These are phyloP conservation scores for Neosilurus mollespiculum DNA, from an alignment of 2,797 vertebrate genomes.

Conservation along the genomic window DNA sequence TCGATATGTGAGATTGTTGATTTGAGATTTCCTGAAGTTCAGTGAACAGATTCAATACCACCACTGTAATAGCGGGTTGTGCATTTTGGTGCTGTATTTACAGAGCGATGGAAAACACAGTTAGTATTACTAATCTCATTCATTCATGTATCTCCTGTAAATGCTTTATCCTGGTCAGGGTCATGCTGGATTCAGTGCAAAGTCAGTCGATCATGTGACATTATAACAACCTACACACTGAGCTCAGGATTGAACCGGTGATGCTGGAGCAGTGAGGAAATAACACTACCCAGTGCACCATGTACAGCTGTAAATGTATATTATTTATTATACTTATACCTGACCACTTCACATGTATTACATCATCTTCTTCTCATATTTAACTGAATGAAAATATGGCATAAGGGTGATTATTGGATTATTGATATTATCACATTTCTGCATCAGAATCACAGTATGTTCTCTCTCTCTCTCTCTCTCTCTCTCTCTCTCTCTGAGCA, in stretches of 20 bases:
- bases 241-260: background rate
- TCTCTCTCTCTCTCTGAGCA: too few species aligned
- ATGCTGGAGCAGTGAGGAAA: background rate
- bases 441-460: background rate
- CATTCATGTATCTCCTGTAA: background rate
- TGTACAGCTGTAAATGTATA: background rate
- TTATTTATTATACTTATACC: background rate
- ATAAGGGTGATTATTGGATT: background rate
- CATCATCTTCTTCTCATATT: background rate
- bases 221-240: background rate
- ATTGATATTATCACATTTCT: background rate
- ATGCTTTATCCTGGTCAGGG: background rate
- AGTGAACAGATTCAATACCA: background rate
- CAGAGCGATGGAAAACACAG: background rate
- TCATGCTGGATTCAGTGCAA: background rate
- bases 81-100: background rate
- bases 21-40: background rate
- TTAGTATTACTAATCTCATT: background rate
- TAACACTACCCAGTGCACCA: background rate
- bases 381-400: background rate
- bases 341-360: background rate
- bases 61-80: background rate
- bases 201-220: background rate
- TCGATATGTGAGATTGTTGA: background rate
- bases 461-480: too few species aligned